Evolutionary conservation across 2,113 vertebrate species (phyloP).

Genomic region (Tonatia bakeri): DNA sequence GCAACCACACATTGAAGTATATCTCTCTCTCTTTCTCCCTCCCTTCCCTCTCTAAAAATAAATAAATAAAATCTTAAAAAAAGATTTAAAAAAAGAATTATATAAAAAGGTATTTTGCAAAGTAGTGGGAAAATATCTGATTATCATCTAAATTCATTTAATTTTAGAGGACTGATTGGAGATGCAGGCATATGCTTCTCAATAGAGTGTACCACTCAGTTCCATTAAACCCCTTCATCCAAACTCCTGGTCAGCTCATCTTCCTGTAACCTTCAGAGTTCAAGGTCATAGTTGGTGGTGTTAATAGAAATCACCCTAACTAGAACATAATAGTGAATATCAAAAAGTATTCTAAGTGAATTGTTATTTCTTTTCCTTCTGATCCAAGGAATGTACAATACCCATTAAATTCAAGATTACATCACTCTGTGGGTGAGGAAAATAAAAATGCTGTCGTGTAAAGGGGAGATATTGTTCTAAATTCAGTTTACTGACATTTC

Average conservation of each 20-base stretch:
- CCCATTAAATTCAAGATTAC: background rate
- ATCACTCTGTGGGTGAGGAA: background rate
- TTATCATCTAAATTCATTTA: background rate
- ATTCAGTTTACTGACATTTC: slow-evolving; percentile 6
- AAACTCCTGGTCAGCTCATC: background rate
- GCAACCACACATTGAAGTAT: no score
- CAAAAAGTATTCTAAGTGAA: background rate
- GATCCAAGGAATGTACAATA: background rate
- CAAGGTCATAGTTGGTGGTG: background rate
- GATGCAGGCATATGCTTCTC: background rate
- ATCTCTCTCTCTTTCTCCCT: no score
- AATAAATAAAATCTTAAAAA: no score
- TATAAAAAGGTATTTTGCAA: no score
- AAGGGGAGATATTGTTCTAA: slow-evolving; percentile 3
- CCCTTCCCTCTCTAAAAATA: no score
- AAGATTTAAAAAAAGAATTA: no score
- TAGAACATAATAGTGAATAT: background rate
- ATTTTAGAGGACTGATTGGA: background rate
- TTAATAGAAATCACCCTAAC: slow-evolving; percentile 25
- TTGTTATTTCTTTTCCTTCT: background rate
- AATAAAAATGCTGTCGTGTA: background rate
- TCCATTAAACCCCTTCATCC: background rate
- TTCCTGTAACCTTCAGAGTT: slow-evolving; percentile 3
- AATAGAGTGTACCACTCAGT: background rate
- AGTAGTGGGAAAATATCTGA: background rate